A percentile compares a stretch with the other conserved stretches of the same genome.
Evolutionary conservation across 2,113 vertebrate species (phyloP).

Genomic region (Mystacornis crossleyi): DNA sequence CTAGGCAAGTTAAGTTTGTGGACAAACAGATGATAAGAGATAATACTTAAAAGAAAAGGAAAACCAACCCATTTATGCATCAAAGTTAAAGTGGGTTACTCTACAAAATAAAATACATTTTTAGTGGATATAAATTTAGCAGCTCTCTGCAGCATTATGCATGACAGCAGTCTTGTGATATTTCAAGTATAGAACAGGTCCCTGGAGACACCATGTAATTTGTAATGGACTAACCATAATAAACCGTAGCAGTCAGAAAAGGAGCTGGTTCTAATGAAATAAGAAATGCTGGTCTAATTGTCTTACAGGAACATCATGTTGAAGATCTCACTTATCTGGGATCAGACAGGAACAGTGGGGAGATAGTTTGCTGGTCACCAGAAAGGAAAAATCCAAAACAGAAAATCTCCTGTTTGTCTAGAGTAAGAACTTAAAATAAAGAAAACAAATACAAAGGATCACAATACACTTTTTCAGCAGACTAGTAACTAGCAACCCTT

Average conservation of each 20-base stretch:
- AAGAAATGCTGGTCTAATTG: neutral
- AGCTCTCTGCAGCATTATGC: conserved; percentile 53
- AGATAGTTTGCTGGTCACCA: neutral
- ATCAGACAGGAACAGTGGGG: neutral
- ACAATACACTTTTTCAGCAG: neutral
- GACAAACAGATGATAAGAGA: neutral
- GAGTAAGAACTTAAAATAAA: neutral
- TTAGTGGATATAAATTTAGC: conserved; percentile 65
- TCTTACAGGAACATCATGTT: neutral
- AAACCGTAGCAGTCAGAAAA: conserved; percentile 28
- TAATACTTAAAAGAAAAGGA: neutral
- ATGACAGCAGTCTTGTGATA: conserved; percentile 62
- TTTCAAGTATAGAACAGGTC: conserved; percentile 59
- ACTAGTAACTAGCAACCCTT: neutral
- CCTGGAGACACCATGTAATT: conserved; percentile 50
- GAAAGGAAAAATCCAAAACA: neutral
- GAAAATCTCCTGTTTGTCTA: neutral
- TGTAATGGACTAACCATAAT: conserved; percentile 53
- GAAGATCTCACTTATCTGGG: neutral
- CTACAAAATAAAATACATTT: conserved; percentile 47
- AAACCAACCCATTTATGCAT: conserved; percentile 4
- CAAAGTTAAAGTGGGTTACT: conserved; percentile 62
- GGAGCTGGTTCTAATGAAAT: neutral
- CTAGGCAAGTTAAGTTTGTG: neutral
- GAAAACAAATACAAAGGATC: neutral